A percentile compares a stretch with the other conserved stretches of the same genome.
Evolutionary conservation across 2,797 vertebrate genomes (phyloP).

Genomic region (Rallus crepitans): DNA sequence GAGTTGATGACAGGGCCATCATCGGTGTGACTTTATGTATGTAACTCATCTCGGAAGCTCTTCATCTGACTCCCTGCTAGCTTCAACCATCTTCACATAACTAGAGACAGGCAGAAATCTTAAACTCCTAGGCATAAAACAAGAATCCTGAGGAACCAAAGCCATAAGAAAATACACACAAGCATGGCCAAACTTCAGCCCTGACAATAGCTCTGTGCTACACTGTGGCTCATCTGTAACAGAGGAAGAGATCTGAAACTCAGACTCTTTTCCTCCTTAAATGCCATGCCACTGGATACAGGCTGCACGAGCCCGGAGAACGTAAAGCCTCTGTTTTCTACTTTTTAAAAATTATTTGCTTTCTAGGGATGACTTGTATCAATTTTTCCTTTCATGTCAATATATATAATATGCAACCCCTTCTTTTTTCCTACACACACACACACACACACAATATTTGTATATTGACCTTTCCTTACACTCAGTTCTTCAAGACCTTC

Average conservation of each 20-base stretch:
- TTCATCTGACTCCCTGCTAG: background rate
- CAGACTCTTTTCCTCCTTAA: background rate
- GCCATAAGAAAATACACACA: background rate
- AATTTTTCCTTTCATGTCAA: background rate
- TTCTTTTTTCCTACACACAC: background rate
- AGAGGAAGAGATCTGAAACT: background rate
- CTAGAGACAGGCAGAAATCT: background rate
- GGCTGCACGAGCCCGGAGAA: rapidly evolving
- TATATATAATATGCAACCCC: background rate
- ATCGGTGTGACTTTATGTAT: background rate
- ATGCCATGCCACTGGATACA: background rate
- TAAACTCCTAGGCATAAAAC: background rate
- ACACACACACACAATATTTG: background rate
- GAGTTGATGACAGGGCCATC: background rate
- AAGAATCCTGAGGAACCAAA: background rate
- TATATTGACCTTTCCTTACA: background rate
- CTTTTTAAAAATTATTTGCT: background rate
- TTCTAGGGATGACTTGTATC: background rate
- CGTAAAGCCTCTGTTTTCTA: background rate
- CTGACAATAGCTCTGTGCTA: background rate
- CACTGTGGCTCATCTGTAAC: background rate
- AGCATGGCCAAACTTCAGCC: background rate
- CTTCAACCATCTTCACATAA: background rate
- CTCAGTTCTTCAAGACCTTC: background rate
- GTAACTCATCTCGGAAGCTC: background rate